A percentile compares a stretch with the other conserved stretches of the same genome.
These are phyloP conservation scores for Megalops atlanticus DNA, from an alignment of 2,113 vertebrate genomes.

Conservation along the genomic window DNA sequence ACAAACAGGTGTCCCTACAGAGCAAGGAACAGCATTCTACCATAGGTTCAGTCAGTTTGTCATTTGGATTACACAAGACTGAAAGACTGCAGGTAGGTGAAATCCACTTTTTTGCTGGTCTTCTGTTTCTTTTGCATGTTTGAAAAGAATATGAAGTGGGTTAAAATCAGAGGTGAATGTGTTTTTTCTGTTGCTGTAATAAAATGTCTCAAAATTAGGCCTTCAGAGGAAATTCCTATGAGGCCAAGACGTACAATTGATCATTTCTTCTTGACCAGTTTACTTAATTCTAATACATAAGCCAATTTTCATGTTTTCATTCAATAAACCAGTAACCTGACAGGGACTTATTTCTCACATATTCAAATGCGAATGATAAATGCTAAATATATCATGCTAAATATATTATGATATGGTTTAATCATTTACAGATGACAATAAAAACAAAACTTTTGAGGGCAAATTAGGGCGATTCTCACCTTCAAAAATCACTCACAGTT, in stretches of 20 bases:
- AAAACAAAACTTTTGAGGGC: not conserved
- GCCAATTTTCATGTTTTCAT: too few species aligned
- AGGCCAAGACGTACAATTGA: too few species aligned
- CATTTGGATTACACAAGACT: constrained; percentile 37
- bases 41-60: constrained; percentile 38
- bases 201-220: not conserved
- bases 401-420: too few species aligned
- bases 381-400: too few species aligned
- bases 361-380: too few species aligned
- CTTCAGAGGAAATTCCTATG: not conserved
- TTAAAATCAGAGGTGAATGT: not conserved
- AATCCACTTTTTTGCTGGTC: constrained; percentile 24
- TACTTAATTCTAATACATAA: too few species aligned
- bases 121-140: not conserved
- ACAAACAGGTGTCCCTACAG: constrained; percentile 62
- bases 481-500: not conserved
- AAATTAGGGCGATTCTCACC: not conserved
- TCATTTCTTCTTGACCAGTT: too few species aligned
- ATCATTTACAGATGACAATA: too few species aligned
- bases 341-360: too few species aligned
- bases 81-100: constrained; percentile 58
- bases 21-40: constrained; percentile 34
- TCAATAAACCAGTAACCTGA: too few species aligned
- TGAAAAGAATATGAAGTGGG: not conserved
- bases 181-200: not conserved